These are phyloP conservation scores for Leptopilina clavipes DNA, from an alignment of 1,140 invertebrate genomes.

Conservation along the genomic window DNA sequence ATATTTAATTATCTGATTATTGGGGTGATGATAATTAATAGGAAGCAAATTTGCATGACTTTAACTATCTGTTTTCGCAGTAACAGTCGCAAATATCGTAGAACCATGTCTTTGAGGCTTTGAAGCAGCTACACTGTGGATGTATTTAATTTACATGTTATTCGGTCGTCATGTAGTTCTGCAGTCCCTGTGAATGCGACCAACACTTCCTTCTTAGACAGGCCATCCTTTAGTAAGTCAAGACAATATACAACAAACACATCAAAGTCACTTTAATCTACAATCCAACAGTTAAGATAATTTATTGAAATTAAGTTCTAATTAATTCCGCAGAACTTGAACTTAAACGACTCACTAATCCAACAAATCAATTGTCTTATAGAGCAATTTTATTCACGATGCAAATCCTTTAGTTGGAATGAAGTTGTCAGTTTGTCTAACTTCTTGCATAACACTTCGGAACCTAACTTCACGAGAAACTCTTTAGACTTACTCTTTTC, in stretches of 20 bases:
- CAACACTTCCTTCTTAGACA: conserved; percentile 50
- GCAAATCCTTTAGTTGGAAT: too few species aligned
- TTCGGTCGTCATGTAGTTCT: conserved; percentile 52
- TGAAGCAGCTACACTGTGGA: conserved; percentile 46
- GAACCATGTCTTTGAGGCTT: conserved; percentile 55
- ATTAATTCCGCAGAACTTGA: neutral
- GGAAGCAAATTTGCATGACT: neutral
- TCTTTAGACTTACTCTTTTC: too few species aligned
- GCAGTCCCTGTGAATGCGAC: conserved; percentile 48
- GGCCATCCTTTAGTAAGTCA: conserved; percentile 47
- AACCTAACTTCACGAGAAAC: too few species aligned
- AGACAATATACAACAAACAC: conserved; percentile 30
- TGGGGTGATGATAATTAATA: neutral
- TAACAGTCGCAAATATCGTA: conserved; percentile 25
- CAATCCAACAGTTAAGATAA: neutral
- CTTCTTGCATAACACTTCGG: too few species aligned
- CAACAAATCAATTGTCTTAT: neutral
- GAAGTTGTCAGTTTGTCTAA: too few species aligned
- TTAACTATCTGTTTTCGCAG: neutral
- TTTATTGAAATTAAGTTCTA: neutral
- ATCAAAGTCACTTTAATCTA: conserved; percentile 25
- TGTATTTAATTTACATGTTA: conserved; percentile 64
- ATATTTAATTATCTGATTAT: neutral
- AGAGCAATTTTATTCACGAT: too few species aligned
- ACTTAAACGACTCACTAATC: neutral